Evolutionary conservation across 2,888 invertebrate species (phyloP), one percentile per base, ranked within the genome.

Genomic region (Trichogramma dendrolimi): DNA sequence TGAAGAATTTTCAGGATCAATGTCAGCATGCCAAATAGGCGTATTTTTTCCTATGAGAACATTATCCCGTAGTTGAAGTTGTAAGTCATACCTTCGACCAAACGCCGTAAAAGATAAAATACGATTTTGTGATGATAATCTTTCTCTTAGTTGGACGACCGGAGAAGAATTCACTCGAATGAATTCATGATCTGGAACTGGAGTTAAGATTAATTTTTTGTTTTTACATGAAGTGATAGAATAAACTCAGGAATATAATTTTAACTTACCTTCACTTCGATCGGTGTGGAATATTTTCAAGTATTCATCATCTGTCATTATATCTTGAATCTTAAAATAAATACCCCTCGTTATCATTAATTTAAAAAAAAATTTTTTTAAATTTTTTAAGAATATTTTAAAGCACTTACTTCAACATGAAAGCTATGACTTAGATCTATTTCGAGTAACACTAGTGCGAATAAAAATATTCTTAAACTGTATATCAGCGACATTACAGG

Each of bases 21-120:
- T 39, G 51, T 60, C n/a, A n/a, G 49, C 60, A 11, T 55, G 56
- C 65, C 65, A 65, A 51, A 65, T 57, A 39, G 62, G 62, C 2
- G 65, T 65, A 51, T 65, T 60, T 62, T 60, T 62, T 43, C 65
- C 65, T 40, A 65, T n/a, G 44, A 65, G 55, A 14, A 65, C 56
- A 44, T 60, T 27, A 41, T 65, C 65, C n/a, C 62, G 55, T 1
- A 8, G 58, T 27, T 60, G 57, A 43, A 65, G 55, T 14, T 55
- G 42, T 11, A 65, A 43, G 7, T 62, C 41, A 41, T 65, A 65
- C 5, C 52, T 41, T 42, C 49, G 11, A 10, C 62, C 62, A 49
- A 65, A 65, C 5, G 62, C 65, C n/a, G 46, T 51, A 58, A 65
- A 60, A n/a, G 65, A 65, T 51, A 65, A 58, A 46, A 58, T 6